Conservation (phyloP, 2,797 vertebrate genomes). For the Acanthopagrus latus region DNA sequence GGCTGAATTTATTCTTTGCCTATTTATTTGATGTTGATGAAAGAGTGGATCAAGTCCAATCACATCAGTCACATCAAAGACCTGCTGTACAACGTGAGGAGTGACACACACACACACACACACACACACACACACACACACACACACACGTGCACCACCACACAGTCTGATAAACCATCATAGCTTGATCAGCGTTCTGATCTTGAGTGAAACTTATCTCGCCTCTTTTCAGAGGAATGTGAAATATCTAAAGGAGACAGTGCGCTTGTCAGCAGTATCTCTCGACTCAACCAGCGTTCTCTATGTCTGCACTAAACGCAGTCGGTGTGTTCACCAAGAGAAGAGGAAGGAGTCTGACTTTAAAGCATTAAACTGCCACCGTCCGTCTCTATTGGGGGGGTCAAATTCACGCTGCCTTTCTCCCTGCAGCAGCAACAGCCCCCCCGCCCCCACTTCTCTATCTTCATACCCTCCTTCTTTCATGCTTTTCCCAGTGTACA, state of each 20-base stretch:
- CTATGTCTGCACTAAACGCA: conserved; percentile 19
- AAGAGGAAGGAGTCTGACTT: conserved; percentile 40
- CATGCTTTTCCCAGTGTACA: conserved; percentile 11
- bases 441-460: conserved; percentile 10
- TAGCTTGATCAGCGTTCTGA: conserved; percentile 65
- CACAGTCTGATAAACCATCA: conserved; percentile 56
- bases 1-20: conserved; percentile 61
- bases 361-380: conserved; percentile 37
- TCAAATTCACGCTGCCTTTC: conserved; percentile 43
- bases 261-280: conserved; percentile 55
- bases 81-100: conserved; percentile 55
- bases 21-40: conserved; percentile 78
- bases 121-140: conserved; percentile 3
- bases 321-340: conserved; percentile 26
- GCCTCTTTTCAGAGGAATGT: conserved; percentile 58
- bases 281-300: conserved; percentile 18
- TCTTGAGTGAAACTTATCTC: conserved; percentile 69
- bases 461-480: conserved; percentile 23
- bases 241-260: conserved; percentile 57
- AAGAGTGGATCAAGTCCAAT: conserved; percentile 74
- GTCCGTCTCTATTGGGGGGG: conserved; percentile 46
- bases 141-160: conserved; percentile 3
- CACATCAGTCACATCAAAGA: conserved; percentile 78
- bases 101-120: too few species aligned
- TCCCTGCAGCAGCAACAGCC: conserved; percentile 29